These are phyloP conservation scores for Hyperopisus bebe DNA, from an alignment of 2,113 vertebrate genomes.

Conservation along the genomic window DNA sequence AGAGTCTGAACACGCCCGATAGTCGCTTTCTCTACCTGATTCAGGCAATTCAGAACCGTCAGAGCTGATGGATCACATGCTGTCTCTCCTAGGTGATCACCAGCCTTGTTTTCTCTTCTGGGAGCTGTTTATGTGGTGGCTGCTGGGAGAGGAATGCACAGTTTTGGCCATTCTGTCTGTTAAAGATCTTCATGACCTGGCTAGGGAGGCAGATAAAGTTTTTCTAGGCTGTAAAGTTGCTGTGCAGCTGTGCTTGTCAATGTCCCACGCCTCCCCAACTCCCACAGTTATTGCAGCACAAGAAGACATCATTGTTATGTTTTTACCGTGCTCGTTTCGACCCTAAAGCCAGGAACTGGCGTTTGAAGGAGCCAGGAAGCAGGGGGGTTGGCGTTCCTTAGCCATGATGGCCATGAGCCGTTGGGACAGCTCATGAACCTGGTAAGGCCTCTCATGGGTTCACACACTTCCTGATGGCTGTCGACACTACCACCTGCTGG, in stretches of 20 bases:
- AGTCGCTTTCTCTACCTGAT: background rate
- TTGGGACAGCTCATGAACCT: background rate
- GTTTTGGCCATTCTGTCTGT: background rate
- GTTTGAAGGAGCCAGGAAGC: background rate
- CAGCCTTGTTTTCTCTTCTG: background rate
- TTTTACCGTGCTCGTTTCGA: background rate
- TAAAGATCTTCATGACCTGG: background rate
- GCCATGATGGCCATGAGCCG: background rate
- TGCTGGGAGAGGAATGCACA: background rate
- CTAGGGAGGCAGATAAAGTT: background rate
- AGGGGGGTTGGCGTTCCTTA: background rate
- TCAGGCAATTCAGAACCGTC: background rate
- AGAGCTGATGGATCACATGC: background rate
- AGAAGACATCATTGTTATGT: background rate
- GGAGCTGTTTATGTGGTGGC: background rate
- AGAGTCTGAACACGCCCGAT: background rate
- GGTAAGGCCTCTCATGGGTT: background rate
- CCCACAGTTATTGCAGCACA: background rate
- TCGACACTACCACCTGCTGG: background rate
- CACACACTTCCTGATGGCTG: background rate
- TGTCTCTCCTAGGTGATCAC: background rate
- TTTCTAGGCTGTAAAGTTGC: background rate
- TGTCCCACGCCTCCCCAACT: background rate
- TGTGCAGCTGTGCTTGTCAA: background rate
- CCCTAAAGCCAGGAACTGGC: background rate